Evolutionary conservation across 2,797 vertebrate genomes (phyloP).

Genomic region (Spinus pinus): DNA sequence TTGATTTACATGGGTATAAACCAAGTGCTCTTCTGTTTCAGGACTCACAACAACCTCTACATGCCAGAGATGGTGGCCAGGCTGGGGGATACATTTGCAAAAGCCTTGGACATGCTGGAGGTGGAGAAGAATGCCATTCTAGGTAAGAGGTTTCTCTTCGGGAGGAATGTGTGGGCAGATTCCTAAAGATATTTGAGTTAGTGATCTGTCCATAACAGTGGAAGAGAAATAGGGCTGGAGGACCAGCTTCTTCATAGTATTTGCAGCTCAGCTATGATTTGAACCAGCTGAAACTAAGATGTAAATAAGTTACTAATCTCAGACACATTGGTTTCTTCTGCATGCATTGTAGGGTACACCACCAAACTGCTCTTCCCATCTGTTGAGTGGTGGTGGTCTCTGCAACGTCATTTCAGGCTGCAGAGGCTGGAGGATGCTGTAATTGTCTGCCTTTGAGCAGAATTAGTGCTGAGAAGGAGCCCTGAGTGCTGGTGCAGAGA

Average conservation of each 20-base stretch:
- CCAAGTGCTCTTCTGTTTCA: conserved; percentile 71
- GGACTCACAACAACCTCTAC: conserved; percentile 92
- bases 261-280: neutral
- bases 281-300: neutral
- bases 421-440: neutral
- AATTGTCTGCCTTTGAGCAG: neutral
- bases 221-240: neutral
- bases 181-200: neutral
- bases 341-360: neutral
- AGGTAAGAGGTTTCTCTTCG: conserved; percentile 74
- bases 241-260: neutral
- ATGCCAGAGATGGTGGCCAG: conserved; percentile 87
- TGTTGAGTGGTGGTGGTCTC: neutral
- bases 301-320: neutral
- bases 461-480: neutral
- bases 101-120: conserved; percentile 88
- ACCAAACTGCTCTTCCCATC: neutral
- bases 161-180: neutral
- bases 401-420: neutral
- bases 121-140: conserved; percentile 90
- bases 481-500: neutral
- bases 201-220: neutral
- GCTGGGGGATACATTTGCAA: conserved; percentile 86
- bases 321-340: neutral
- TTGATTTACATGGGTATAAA: neutral